Evolutionary conservation across 2,797 vertebrate genomes (phyloP).

Genomic region (Cynopterus sphinx): DNA sequence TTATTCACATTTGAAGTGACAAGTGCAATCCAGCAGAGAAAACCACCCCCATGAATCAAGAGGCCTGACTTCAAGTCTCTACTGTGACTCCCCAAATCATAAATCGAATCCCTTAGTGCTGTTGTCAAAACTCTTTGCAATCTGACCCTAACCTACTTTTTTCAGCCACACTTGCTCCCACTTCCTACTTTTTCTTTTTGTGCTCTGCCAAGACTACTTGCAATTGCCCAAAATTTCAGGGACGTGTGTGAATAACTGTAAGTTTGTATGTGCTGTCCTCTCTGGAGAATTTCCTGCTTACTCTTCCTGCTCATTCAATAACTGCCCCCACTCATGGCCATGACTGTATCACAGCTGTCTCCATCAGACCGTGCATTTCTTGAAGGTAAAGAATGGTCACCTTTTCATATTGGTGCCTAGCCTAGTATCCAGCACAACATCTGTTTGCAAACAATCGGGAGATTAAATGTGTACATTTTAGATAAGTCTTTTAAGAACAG

Average conservation of each 20-base stretch:
- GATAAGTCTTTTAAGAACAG: background rate
- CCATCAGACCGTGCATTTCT: background rate
- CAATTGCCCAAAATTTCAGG: background rate
- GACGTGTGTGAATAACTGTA: background rate
- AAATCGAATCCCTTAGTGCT: background rate
- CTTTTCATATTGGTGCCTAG: background rate
- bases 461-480: background rate
- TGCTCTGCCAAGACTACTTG: background rate
- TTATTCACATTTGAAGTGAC: background rate
- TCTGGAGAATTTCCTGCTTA: background rate
- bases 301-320: background rate
- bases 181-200: background rate
- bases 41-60: background rate
- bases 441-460: background rate
- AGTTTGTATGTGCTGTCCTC: background rate
- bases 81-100: background rate
- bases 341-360: background rate
- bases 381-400: background rate
- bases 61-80: background rate
- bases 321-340: rapidly evolving
- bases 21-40: background rate
- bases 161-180: background rate
- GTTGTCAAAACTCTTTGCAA: background rate
- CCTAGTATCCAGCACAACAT: background rate
- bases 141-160: background rate